These are phyloP conservation scores for Pogoniulus pusillus DNA, from an alignment of 2,797 vertebrate species.

Conservation along the genomic window DNA sequence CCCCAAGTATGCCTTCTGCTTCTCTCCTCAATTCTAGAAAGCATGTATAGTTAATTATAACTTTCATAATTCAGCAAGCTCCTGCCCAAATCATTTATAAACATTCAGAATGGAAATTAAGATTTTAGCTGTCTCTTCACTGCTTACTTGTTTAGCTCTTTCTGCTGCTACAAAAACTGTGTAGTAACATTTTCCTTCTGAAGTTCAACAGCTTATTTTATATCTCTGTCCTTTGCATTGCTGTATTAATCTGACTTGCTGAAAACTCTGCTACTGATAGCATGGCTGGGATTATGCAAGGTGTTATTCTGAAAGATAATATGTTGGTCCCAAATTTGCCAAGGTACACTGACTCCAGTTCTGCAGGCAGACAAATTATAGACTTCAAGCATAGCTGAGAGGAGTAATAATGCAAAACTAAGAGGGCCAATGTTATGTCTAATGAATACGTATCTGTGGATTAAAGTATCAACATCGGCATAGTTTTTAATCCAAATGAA, in stretches of 20 bases:
- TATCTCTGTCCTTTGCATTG: not conserved
- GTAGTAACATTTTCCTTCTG: not conserved
- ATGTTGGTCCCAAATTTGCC: not conserved
- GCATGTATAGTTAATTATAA: not conserved
- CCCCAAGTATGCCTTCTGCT: not conserved
- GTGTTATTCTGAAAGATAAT: conserved; percentile 4
- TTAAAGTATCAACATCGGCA: not conserved
- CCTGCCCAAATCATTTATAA: not conserved
- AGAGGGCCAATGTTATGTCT: not conserved
- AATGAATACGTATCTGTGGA: not conserved
- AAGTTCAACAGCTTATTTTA: not conserved
- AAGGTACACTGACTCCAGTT: not conserved
- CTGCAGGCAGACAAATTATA: not conserved
- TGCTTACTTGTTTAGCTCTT: not conserved
- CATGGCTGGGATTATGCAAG: not conserved
- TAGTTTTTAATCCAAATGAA: not conserved
- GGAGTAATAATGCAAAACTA: not conserved
- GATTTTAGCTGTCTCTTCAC: not conserved
- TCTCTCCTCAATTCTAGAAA: not conserved
- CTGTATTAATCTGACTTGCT: not conserved
- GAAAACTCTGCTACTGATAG: not conserved
- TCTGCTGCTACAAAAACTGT: not conserved
- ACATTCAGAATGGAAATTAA: not conserved
- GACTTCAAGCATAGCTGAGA: not conserved
- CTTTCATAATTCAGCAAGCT: not conserved